phyloP scores from a whole-genome alignment of 2,797 vertebrate species.

The Rhynchonycteris naso region DNA sequence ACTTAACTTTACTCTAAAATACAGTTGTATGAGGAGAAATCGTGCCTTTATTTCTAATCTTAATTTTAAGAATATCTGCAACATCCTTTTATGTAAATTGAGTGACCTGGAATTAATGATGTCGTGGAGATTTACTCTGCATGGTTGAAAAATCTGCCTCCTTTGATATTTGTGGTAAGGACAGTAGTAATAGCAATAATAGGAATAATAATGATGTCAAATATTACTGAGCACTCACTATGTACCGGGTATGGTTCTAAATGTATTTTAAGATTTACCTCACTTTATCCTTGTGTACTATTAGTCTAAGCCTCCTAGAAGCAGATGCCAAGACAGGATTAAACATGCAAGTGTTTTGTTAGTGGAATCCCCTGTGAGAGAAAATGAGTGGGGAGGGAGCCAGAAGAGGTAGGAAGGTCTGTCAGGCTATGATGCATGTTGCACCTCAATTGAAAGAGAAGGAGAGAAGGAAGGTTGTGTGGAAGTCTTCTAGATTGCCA shows the following conservation, averaged over 20 bases:
- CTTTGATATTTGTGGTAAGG: neutral
- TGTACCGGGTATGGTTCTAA: neutral
- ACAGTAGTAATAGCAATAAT: neutral
- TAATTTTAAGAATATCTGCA: slow-evolving; percentile 43
- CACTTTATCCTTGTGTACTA: neutral
- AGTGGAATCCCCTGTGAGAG: neutral
- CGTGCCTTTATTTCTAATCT: neutral
- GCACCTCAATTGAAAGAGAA: neutral
- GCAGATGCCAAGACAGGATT: neutral
- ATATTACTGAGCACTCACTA: neutral
- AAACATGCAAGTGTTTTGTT: neutral
- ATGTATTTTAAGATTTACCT: neutral
- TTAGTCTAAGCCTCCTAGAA: neutral
- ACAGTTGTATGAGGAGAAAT: neutral
- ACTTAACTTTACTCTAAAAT: slow-evolving; percentile 34
- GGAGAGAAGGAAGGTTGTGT: neutral
- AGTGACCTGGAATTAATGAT: neutral
- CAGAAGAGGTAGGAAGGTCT: neutral
- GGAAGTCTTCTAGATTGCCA: neutral
- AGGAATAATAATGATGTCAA: neutral
- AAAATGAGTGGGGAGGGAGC: neutral
- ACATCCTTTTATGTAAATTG: neutral
- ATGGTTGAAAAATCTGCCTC: neutral
- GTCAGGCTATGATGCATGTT: neutral
- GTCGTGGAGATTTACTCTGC: neutral